These are phyloP conservation scores for Anarsia innoxiella DNA, from an alignment of 2,888 invertebrate genomes.

Conservation along the genomic window DNA sequence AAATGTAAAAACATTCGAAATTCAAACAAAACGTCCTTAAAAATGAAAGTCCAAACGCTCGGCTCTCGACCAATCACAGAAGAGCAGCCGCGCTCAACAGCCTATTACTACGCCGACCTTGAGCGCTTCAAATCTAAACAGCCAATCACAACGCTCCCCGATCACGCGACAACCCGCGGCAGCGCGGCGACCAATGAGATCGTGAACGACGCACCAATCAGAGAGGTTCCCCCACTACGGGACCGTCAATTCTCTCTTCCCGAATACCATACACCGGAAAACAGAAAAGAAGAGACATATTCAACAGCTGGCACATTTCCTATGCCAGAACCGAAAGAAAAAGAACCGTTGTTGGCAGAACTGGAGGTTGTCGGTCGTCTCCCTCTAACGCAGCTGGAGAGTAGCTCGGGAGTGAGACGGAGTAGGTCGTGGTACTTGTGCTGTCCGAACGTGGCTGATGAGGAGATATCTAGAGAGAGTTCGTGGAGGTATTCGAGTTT, in stretches of 20 bases:
- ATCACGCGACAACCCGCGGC: conserved; percentile 43
- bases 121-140: conserved; percentile 67
- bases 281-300: conserved; percentile 55
- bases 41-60: conserved; percentile 7
- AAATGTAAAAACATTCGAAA: no score
- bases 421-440: conserved; percentile 78
- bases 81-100: conserved; percentile 76
- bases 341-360: conserved; percentile 59
- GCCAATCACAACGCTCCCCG: conserved; percentile 9
- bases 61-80: conserved; percentile 48
- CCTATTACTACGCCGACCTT: conserved; percentile 75
- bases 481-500: conserved; percentile 64
- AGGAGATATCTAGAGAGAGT: conserved; percentile 56
- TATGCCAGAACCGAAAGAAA: conserved; percentile 65
- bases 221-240: conserved; percentile 50
- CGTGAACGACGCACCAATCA: conserved; percentile 45
- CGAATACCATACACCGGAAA: conserved; percentile 49
- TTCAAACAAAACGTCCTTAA: no score
- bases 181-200: conserved; percentile 59
- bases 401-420: conserved; percentile 56
- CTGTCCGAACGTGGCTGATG: conserved; percentile 63
- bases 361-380: conserved; percentile 55
- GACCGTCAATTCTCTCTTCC: conserved; percentile 50
- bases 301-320: conserved; percentile 69
- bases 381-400: conserved; percentile 53